phyloP scores from a whole-genome alignment of 2,113 vertebrate genomes.

The Zapus hudsonius region DNA sequence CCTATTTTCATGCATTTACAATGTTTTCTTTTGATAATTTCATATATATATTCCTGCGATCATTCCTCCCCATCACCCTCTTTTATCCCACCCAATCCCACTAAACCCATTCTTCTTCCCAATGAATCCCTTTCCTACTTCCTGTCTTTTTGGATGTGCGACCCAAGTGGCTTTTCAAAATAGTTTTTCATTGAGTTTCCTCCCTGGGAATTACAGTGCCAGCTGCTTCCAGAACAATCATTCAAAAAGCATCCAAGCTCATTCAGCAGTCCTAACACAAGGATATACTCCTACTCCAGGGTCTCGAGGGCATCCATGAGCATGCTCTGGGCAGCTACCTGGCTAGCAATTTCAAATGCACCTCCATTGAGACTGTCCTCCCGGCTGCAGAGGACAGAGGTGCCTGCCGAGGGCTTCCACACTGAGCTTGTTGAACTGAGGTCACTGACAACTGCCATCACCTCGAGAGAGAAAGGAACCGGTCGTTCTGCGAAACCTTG shows the following conservation, averaged over 20 bases:
- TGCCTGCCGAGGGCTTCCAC: conserved; percentile 8
- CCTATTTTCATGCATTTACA: too few species aligned
- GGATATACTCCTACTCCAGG: neutral
- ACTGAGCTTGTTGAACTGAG: conserved; percentile 28
- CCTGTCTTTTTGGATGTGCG: too few species aligned
- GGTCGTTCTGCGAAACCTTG: conserved; percentile 67
- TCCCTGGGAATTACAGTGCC: neutral
- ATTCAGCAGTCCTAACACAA: neutral
- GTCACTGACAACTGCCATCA: conserved; percentile 64
- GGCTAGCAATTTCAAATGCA: neutral
- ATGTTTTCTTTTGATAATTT: too few species aligned
- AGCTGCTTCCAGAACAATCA: conserved; percentile 27
- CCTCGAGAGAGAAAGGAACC: conserved; percentile 66
- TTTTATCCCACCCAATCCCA: too few species aligned
- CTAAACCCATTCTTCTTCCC: too few species aligned
- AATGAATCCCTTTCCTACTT: too few species aligned
- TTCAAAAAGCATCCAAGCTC: neutral
- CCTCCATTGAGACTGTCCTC: neutral
- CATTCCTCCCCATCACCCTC: too few species aligned
- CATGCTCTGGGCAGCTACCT: neutral
- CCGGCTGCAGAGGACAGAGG: conserved; percentile 11
- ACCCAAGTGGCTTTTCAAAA: neutral
- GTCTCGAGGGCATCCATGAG: neutral
- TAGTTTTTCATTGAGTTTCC: neutral
- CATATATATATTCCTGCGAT: too few species aligned